phyloP scores from a whole-genome alignment of 2,113 vertebrate species.

The Toxotes jaculatrix region DNA sequence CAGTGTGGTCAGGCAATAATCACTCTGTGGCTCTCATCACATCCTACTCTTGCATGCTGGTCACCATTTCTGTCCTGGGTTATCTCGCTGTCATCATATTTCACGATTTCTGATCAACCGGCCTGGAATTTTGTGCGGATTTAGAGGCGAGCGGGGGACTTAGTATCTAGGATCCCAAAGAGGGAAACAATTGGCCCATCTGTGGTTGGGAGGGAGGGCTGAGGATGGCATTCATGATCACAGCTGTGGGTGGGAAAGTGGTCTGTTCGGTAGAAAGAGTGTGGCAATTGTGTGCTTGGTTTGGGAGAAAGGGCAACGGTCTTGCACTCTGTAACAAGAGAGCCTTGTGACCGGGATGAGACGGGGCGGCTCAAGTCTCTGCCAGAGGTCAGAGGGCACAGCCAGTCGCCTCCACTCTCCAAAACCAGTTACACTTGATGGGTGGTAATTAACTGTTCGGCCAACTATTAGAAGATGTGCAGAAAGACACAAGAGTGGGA shows the following conservation, averaged over 20 bases:
- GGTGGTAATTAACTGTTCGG: constrained; percentile 21
- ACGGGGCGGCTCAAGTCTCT: constrained; percentile 46
- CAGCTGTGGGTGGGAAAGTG: constrained; percentile 53
- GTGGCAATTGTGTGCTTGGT: constrained; percentile 39
- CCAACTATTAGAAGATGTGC: constrained; percentile 33
- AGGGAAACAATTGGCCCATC: constrained; percentile 63
- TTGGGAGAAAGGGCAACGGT: constrained; percentile 48
- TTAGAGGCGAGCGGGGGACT: neutral
- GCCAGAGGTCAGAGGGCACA: constrained; percentile 60
- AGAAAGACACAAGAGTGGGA: constrained; percentile 16
- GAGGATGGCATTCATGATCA: constrained; percentile 62
- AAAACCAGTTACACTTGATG: constrained; percentile 47
- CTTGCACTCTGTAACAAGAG: constrained; percentile 58
- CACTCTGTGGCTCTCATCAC: neutral
- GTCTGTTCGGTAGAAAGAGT: constrained; percentile 28
- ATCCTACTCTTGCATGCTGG: constrained; percentile 44
- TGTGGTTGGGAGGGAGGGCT: constrained; percentile 34
- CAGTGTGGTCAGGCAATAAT: neutral
- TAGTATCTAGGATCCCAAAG: neutral
- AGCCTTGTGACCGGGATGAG: constrained; percentile 64
- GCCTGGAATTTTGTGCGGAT: constrained; percentile 29
- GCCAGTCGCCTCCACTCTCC: constrained; percentile 35
- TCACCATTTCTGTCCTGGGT: constrained; percentile 28
- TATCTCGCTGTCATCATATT: constrained; percentile 15
- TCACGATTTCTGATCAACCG: constrained; percentile 47